phyloP scores from a whole-genome alignment of 1,140 invertebrate species.

The Latrodectus geometricus region DNA sequence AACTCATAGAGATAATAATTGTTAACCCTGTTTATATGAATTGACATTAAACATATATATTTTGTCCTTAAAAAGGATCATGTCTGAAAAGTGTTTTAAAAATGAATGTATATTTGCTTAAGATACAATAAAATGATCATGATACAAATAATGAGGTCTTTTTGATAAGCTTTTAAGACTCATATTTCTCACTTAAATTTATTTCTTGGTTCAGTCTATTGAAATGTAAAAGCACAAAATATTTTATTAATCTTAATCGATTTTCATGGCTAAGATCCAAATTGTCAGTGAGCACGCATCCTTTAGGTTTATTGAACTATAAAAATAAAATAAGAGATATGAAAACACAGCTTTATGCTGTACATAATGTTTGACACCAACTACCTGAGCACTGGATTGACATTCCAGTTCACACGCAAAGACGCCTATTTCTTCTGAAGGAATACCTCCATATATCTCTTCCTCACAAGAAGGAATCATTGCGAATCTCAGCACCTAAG shows the following conservation, averaged over 20 bases:
- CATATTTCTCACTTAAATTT: too few species aligned
- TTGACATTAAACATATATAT: too few species aligned
- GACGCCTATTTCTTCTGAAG: slow-evolving; percentile 28
- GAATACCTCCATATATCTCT: slow-evolving; percentile 5
- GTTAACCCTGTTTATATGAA: too few species aligned
- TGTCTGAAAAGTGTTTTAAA: too few species aligned
- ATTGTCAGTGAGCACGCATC: slow-evolving; percentile 10
- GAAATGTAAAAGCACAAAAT: neutral
- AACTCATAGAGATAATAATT: too few species aligned
- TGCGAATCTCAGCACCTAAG: slow-evolving; percentile 18
- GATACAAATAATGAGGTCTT: too few species aligned
- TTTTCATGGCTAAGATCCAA: slow-evolving; percentile 21
- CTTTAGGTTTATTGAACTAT: neutral
- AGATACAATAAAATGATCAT: too few species aligned
- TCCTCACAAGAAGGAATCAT: neutral
- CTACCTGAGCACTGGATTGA: slow-evolving; percentile 22
- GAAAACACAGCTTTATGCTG: neutral
- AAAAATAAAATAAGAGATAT: slow-evolving; percentile 8
- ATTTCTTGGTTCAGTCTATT: too few species aligned
- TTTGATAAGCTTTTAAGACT: too few species aligned
- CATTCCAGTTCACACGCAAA: slow-evolving; percentile 23
- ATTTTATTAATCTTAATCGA: slow-evolving; percentile 32
- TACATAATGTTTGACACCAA: slow-evolving; percentile 35
- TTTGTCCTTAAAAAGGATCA: too few species aligned
- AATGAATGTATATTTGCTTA: too few species aligned